Percentiles rank a stretch among this genome's conserved stretches.
Evolutionary conservation across 2,888 invertebrate genomes (phyloP).

Genomic region (Drosophila kanekoi): DNA sequence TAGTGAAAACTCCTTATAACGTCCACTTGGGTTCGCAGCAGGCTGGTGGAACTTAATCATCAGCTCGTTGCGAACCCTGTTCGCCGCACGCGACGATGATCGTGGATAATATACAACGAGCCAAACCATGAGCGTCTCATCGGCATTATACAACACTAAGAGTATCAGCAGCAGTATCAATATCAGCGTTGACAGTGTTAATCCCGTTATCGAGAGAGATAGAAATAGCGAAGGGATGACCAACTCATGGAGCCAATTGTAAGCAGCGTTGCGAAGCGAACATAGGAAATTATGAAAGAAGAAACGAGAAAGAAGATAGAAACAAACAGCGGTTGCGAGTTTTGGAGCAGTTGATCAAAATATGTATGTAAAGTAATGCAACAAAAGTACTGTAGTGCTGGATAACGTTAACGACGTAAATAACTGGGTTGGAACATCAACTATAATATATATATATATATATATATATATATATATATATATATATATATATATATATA

Average conservation of each 20-base stretch:
- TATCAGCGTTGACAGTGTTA: slow-evolving; percentile 36
- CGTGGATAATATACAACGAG: slow-evolving; percentile 84
- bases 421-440: slow-evolving; percentile 38
- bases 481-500: slow-evolving; percentile 9
- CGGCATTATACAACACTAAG: slow-evolving; percentile 60
- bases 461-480: not conserved
- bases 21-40: slow-evolving; percentile 86
- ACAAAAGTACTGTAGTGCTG: slow-evolving; percentile 59
- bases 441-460: slow-evolving; percentile 20
- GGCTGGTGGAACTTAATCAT: slow-evolving; percentile 89
- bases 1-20: slow-evolving; percentile 86
- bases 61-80: slow-evolving; percentile 89
- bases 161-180: slow-evolving; percentile 23
- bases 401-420: slow-evolving; percentile 45
- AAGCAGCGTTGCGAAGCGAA: slow-evolving; percentile 72
- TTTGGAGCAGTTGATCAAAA: slow-evolving; percentile 84
- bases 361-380: slow-evolving; percentile 71
- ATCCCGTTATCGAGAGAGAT: slow-evolving; percentile 7
- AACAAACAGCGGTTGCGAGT: slow-evolving; percentile 53
- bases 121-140: slow-evolving; percentile 64
- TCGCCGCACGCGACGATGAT: slow-evolving; percentile 88
- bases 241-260: slow-evolving; percentile 64
- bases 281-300: slow-evolving; percentile 61
- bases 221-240: slow-evolving; percentile 35
- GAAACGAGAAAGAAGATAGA: slow-evolving; percentile 8